A percentile compares a stretch with the other conserved stretches of the same genome.
Evolutionary conservation across 2,888 invertebrate species (phyloP).

Genomic region (Barypeithes pellucidus): DNA sequence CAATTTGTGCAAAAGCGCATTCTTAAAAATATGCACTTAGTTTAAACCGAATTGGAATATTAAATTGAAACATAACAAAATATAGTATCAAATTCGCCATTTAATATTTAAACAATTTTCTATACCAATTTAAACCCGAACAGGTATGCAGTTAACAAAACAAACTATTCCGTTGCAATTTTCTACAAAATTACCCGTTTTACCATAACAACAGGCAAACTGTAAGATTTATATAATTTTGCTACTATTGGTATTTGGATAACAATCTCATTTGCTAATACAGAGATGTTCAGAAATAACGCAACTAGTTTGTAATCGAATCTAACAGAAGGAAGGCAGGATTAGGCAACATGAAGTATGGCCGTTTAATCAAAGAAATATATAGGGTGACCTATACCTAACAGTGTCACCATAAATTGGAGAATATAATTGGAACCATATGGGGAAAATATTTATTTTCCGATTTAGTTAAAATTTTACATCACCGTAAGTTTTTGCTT

Average conservation of each 20-base stretch:
- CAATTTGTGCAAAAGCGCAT: too few species aligned
- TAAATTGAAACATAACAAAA: background rate
- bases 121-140: constrained; percentile 38
- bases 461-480: too few species aligned
- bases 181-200: constrained; percentile 37
- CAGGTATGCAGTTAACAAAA: constrained; percentile 35
- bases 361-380: constrained; percentile 27
- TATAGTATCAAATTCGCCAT: constrained; percentile 8
- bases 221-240: constrained; percentile 47
- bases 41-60: too few species aligned
- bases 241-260: constrained; percentile 52
- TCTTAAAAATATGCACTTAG: too few species aligned
- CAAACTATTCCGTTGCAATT: constrained; percentile 31
- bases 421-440: too few species aligned
- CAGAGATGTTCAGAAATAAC: constrained; percentile 42
- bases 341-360: constrained; percentile 23
- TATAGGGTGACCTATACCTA: constrained; percentile 4
- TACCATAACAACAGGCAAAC: constrained; percentile 39
- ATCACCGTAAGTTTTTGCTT: too few species aligned
- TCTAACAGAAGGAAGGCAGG: constrained; percentile 44
- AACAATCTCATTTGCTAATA: constrained; percentile 38
- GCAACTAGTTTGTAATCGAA: constrained; percentile 42
- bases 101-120: constrained; percentile 35
- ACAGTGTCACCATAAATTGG: too few species aligned
- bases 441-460: too few species aligned